phyloP scores from a whole-genome alignment of 1,140 invertebrate species.

The Drosophila setifemur region DNA sequence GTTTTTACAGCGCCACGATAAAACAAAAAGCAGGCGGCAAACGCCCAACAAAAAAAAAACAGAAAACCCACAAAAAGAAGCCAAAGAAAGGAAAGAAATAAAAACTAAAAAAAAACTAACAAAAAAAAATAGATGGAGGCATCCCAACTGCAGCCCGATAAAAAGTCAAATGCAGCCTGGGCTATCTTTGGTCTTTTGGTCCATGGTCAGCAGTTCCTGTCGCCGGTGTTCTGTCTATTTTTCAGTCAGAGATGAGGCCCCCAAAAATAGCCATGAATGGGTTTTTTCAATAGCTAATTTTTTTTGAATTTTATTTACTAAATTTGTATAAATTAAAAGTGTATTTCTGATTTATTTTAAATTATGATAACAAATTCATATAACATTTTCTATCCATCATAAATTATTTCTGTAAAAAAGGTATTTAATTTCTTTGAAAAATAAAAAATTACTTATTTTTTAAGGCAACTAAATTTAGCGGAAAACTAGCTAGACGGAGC shows the following conservation, averaged over 20 bases:
- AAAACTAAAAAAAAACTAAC: too few relatives aligned
- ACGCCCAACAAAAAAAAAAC: constrained; percentile 10
- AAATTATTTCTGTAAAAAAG: too few relatives aligned
- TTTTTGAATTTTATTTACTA: too few relatives aligned
- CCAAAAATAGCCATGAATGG: not conserved
- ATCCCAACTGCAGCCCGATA: not conserved
- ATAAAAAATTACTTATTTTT: too few relatives aligned
- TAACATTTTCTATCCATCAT: too few relatives aligned
- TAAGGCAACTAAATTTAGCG: too few relatives aligned
- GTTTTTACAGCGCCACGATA: constrained; percentile 48
- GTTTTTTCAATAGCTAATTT: too few relatives aligned
- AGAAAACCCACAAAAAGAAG: not conserved
- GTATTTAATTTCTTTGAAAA: too few relatives aligned
- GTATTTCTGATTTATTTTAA: too few relatives aligned
- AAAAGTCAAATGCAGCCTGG: not conserved
- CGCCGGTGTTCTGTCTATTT: not conserved
- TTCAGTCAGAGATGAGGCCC: not conserved
- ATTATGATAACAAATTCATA: too few relatives aligned
- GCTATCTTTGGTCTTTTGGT: not conserved
- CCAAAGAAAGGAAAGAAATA: not conserved
- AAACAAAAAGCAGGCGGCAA: constrained; percentile 45
- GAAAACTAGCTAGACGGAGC: not conserved
- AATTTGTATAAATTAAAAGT: too few relatives aligned
- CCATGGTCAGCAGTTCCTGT: constrained; percentile 6
- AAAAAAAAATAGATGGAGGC: not conserved